These are phyloP conservation scores for Aphaenogaster rudis DNA, from an alignment of 1,140 invertebrate genomes.

Conservation along the genomic window DNA sequence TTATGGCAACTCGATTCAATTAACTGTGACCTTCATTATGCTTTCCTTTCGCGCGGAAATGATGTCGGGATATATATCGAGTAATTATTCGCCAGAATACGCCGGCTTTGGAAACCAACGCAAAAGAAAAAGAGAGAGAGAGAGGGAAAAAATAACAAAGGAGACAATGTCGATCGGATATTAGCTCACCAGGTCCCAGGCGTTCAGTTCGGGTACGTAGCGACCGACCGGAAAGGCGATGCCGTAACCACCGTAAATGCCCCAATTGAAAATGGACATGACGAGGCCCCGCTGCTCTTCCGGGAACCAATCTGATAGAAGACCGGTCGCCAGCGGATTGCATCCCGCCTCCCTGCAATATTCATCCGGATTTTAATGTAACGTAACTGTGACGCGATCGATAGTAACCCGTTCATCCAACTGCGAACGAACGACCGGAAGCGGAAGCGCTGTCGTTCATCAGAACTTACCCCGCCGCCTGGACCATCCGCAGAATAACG, in stretches of 20 bases:
- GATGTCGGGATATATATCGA: slow-evolving; percentile 4
- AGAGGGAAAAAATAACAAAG: background rate
- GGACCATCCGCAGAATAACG: slow-evolving; percentile 94
- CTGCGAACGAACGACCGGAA: slow-evolving; percentile 4
- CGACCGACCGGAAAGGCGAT: slow-evolving; percentile 96
- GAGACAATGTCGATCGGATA: slow-evolving; percentile 10
- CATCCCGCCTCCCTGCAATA: slow-evolving; percentile 93
- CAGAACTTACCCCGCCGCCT: slow-evolving; percentile 92
- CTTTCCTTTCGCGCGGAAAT: slow-evolving; percentile 36
- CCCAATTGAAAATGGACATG: slow-evolving; percentile 98
- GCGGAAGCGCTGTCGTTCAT: background rate
- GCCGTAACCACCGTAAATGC: slow-evolving; percentile 97
- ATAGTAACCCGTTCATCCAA: background rate
- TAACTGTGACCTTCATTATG: background rate
- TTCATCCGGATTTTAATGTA: slow-evolving; percentile 13
- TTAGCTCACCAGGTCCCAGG: slow-evolving; percentile 90
- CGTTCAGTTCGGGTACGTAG: slow-evolving; percentile 93
- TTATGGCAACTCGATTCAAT: background rate
- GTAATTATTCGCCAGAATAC: background rate
- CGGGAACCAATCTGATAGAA: slow-evolving; percentile 95
- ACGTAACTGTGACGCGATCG: background rate
- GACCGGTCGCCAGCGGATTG: slow-evolving; percentile 94
- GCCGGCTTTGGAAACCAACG: background rate
- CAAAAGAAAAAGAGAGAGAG: background rate
- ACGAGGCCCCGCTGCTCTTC: slow-evolving; percentile 94